These are phyloP conservation scores for Lepus europaeus DNA, from an alignment of 2,113 vertebrate species.

Conservation along the genomic window DNA sequence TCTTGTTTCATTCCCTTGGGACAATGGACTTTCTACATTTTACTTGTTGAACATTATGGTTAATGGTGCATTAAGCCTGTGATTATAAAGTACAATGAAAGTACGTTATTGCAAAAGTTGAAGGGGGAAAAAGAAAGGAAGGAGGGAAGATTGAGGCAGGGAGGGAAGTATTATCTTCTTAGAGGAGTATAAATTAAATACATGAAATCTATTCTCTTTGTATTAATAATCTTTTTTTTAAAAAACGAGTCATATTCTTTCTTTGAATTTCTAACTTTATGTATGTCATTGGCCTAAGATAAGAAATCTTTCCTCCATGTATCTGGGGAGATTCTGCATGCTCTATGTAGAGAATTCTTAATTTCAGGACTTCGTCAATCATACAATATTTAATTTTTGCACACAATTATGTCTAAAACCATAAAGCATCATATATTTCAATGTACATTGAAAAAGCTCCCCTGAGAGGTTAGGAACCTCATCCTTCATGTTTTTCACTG, in stretches of 20 bases:
- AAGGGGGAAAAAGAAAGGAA: too few species aligned
- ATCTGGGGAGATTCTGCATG: background rate
- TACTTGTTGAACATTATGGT: too few species aligned
- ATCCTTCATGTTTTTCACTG: background rate
- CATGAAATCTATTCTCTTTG: too few species aligned
- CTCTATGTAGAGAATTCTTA: background rate
- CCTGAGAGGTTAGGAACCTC: accelerated
- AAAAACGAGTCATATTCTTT: background rate
- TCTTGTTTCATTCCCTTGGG: too few species aligned
- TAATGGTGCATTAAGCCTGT: too few species aligned
- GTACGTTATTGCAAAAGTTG: too few species aligned
- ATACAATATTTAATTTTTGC: background rate
- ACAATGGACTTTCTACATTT: too few species aligned
- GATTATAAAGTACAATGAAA: too few species aligned
- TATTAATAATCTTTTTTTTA: too few species aligned
- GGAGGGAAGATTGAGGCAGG: too few species aligned
- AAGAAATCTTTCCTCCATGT: background rate
- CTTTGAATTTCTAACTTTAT: background rate
- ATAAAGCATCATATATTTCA: background rate
- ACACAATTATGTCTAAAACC: background rate
- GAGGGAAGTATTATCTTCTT: background rate
- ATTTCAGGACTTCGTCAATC: background rate
- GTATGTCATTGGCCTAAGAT: background rate
- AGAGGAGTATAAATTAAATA: background rate
- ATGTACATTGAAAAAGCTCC: background rate